Conservation (phyloP, 2,888 invertebrate species). For the Hydropsyche betteni region DNA sequence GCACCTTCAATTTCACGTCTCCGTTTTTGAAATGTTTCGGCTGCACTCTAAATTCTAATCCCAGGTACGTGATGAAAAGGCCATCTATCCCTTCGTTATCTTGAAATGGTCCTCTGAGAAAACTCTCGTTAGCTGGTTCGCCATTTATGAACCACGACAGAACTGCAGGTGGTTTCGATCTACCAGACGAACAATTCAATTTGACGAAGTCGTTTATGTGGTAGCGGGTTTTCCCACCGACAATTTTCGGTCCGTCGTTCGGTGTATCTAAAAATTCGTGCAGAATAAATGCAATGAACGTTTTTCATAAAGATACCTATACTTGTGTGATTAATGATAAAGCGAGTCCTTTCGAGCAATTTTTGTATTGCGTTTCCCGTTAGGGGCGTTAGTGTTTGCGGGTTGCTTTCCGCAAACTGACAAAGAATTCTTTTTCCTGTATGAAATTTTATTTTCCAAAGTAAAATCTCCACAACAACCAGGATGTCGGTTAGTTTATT, state of each 20-base stretch:
- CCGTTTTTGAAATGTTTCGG: slow-evolving; percentile 75
- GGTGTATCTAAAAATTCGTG: slow-evolving; percentile 63
- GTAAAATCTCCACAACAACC: slow-evolving; percentile 27
- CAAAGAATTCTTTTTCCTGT: slow-evolving; percentile 38
- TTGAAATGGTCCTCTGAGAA: slow-evolving; percentile 63
- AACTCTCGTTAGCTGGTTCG: slow-evolving; percentile 61
- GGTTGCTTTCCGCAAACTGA: slow-evolving; percentile 31
- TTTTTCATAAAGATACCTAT: neutral
- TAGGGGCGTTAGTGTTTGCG: neutral
- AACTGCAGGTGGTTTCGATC: slow-evolving; percentile 68
- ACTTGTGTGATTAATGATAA: neutral
- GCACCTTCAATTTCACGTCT: slow-evolving; percentile 76
- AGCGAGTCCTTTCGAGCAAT: no score
- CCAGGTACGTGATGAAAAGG: slow-evolving; percentile 73
- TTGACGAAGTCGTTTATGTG: slow-evolving; percentile 69
- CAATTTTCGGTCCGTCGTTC: slow-evolving; percentile 68
- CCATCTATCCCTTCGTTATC: slow-evolving; percentile 69
- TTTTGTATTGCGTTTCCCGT: neutral
- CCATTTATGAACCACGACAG: slow-evolving; percentile 71
- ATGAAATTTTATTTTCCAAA: slow-evolving; percentile 16
- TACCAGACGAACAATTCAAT: slow-evolving; percentile 70
- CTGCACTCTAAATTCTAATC: slow-evolving; percentile 74
- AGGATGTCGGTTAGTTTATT: slow-evolving; percentile 23
- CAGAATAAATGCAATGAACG: neutral
- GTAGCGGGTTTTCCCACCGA: slow-evolving; percentile 67